Conservation (phyloP, 2,113 vertebrate species). For the Lampris incognitus region DNA sequence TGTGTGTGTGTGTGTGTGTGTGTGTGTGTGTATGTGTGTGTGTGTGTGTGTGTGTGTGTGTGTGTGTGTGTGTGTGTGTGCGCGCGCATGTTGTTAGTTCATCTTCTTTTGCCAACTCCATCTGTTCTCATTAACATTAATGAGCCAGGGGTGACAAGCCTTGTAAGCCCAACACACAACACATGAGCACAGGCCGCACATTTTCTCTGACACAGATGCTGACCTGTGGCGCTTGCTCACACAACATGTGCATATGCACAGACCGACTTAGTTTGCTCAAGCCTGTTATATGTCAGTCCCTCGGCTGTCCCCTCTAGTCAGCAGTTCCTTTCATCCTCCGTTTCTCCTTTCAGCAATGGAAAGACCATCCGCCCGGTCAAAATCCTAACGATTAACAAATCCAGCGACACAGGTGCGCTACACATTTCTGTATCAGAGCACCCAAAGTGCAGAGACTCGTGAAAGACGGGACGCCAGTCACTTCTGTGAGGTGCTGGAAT, state of each 20-base stretch:
- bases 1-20: not conserved
- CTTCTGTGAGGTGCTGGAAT: constrained; percentile 9
- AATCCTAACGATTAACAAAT: constrained; percentile 16
- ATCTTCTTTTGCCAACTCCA: not conserved
- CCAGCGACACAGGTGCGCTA: not conserved
- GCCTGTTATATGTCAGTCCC: constrained; percentile 13
- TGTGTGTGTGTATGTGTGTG: not conserved
- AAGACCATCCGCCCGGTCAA: constrained; percentile 16
- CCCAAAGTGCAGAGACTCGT: not conserved
- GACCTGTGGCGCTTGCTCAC: not conserved
- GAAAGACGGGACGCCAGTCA: not conserved
- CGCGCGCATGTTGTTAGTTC: not conserved
- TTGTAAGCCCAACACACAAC: not conserved
- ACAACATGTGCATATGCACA: constrained; percentile 4
- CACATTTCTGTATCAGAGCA: not conserved
- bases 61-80: not conserved
- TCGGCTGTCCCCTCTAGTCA: constrained; percentile 29
- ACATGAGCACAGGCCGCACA: not conserved
- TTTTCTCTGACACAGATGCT: not conserved
- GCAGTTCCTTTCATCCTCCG: constrained; percentile 22
- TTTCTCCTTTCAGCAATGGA: constrained; percentile 8
- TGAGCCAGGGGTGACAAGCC: no score
- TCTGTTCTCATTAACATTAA: constrained; percentile 3
- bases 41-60: not conserved
- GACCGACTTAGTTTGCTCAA: not conserved